These are phyloP conservation scores for Bovichtus diacanthus DNA, from an alignment of 2,797 vertebrate genomes.

Conservation along the genomic window DNA sequence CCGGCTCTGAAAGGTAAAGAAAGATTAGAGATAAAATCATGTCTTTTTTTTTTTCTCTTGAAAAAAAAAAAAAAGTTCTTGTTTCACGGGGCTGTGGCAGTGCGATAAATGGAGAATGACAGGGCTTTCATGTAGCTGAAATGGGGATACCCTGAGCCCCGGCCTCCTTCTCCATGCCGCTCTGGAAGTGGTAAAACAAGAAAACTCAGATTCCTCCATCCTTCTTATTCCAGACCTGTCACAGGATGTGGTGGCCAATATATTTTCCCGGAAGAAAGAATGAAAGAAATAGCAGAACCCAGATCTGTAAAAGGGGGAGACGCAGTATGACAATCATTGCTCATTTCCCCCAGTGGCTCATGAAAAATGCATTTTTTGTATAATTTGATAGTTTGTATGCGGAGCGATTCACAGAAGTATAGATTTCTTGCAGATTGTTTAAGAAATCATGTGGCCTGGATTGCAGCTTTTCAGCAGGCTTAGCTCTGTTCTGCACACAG, in stretches of 20 bases:
- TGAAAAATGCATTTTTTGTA: slow-evolving; percentile 67
- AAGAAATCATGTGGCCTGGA: slow-evolving; percentile 57
- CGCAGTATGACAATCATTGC: slow-evolving; percentile 49
- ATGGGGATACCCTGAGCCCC: slow-evolving; percentile 64
- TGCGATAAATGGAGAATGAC: slow-evolving; percentile 79
- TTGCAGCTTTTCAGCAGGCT: slow-evolving; percentile 54
- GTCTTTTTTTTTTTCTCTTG: slow-evolving; percentile 54
- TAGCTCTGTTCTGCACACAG: slow-evolving; percentile 58
- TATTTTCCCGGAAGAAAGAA: slow-evolving; percentile 23
- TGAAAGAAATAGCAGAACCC: slow-evolving; percentile 35
- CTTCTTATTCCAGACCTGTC: slow-evolving; percentile 62
- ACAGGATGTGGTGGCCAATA: slow-evolving; percentile 38
- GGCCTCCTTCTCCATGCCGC: slow-evolving; percentile 42
- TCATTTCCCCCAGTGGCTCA: slow-evolving; percentile 44
- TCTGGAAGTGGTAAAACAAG: slow-evolving; percentile 71
- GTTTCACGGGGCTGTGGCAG: slow-evolving; percentile 63
- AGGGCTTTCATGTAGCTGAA: slow-evolving; percentile 80
- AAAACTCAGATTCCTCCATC: slow-evolving; percentile 49
- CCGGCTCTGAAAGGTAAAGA: slow-evolving; percentile 68
- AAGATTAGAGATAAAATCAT: slow-evolving; percentile 79
- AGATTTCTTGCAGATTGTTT: slow-evolving; percentile 58
- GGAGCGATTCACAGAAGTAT: slow-evolving; percentile 46
- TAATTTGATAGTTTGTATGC: slow-evolving; percentile 66
- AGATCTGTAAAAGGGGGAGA: slow-evolving; percentile 40
- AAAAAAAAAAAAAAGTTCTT: slow-evolving; percentile 38